Evolutionary conservation across 2,797 vertebrate species (phyloP).

Genomic region (Steatocranus sp.): DNA sequence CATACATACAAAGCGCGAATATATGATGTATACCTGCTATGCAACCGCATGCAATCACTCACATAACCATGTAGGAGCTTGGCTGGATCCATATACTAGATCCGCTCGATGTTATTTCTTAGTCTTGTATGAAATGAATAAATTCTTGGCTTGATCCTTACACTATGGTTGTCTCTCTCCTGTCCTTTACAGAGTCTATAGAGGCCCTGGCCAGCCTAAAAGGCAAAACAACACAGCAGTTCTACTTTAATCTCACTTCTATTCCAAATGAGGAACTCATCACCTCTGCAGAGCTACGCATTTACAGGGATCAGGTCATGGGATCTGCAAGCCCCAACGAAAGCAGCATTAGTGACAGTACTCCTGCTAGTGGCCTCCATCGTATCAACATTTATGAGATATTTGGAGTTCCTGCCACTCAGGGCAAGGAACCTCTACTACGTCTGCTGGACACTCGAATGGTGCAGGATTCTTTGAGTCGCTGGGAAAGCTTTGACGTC

Average conservation of each 20-base stretch:
- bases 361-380: constrained; percentile 78
- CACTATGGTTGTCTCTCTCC: constrained; percentile 15
- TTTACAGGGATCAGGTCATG: constrained; percentile 91
- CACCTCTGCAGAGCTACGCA: constrained; percentile 93
- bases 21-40: constrained; percentile 9
- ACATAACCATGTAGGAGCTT: constrained; percentile 35
- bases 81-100: background rate
- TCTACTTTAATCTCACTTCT: constrained; percentile 96
- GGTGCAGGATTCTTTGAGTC: constrained; percentile 89
- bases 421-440: constrained; percentile 81
- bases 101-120: background rate
- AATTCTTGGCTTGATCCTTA: constrained; percentile 19
- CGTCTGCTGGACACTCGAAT: constrained; percentile 96
- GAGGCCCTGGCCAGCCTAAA: constrained; percentile 89
- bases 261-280: constrained; percentile 89
- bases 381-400: constrained; percentile 99
- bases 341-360: constrained; percentile 47
- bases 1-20: constrained; percentile 6
- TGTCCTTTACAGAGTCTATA: constrained; percentile 82
- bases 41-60: constrained; percentile 27
- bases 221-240: constrained; percentile 89
- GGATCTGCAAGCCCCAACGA: constrained; percentile 52
- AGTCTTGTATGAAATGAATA: background rate
- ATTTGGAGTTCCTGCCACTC: constrained; percentile 79
- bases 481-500: constrained; percentile 98